Conservation (phyloP, 2,113 vertebrate species). For the Megaceryle torquata region DNA sequence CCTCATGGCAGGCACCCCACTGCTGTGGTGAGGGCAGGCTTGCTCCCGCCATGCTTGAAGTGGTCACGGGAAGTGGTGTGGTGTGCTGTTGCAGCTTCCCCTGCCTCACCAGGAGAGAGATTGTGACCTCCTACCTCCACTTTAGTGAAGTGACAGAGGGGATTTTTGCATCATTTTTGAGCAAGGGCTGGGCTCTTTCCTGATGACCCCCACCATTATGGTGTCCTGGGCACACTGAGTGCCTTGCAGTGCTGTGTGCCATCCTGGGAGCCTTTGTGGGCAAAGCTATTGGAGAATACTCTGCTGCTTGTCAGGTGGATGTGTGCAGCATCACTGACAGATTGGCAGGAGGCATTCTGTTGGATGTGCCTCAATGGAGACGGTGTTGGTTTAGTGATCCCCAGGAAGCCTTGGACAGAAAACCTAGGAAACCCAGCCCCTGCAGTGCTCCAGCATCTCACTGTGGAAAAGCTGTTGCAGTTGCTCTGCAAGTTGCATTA, state of each 20-base stretch:
- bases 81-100: fast-evolving
- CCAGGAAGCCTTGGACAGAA: background rate
- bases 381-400: fast-evolving
- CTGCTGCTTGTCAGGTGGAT: fast-evolving
- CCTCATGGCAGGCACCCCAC: fast-evolving
- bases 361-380: fast-evolving
- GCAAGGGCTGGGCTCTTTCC: background rate
- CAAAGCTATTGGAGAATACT: background rate
- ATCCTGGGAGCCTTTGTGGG: fast-evolving
- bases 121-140: background rate
- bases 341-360: background rate
- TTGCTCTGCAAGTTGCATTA: background rate
- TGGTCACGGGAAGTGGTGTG: fast-evolving
- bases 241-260: fast-evolving
- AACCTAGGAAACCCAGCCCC: background rate
- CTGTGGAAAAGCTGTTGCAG: background rate
- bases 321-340: fast-evolving
- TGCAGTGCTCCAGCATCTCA: fast-evolving
- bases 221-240: fast-evolving
- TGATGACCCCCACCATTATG: fast-evolving
- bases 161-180: fast-evolving
- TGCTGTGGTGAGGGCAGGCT: fast-evolving
- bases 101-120: too few species aligned
- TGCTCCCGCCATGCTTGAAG: fast-evolving
- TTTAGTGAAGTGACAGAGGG: background rate